Percentiles rank a stretch among this genome's conserved stretches.
These are phyloP conservation scores for Herminia tarsipennalis DNA, from an alignment of 2,888 invertebrate species.

Conservation along the genomic window DNA sequence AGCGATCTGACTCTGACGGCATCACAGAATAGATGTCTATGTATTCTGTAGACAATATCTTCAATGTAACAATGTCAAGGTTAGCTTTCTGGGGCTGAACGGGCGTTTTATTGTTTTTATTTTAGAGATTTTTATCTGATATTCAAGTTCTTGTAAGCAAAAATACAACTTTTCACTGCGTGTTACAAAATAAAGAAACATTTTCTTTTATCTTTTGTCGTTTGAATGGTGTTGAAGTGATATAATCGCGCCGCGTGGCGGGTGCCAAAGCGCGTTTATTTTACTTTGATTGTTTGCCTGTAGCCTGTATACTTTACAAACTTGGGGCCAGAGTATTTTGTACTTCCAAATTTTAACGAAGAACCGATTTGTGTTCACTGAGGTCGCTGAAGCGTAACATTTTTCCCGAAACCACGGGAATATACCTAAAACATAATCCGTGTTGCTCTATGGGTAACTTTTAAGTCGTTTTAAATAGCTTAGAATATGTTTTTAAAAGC, in stretches of 20 bases:
- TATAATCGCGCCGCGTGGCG: constrained; percentile 23
- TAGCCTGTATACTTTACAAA: constrained; percentile 3
- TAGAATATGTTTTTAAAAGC: too few species aligned
- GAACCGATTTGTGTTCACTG: background rate
- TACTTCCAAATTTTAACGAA: background rate
- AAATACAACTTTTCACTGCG: constrained; percentile 3
- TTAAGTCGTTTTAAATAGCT: too few species aligned
- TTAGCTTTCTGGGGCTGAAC: too few species aligned
- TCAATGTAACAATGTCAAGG: too few species aligned
- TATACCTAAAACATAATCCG: too few species aligned
- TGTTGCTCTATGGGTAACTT: too few species aligned
- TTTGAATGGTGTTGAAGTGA: constrained; percentile 34
- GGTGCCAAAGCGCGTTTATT: constrained; percentile 12
- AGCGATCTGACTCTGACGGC: too few species aligned
- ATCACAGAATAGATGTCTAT: too few species aligned
- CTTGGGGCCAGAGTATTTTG: background rate
- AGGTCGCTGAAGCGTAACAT: background rate
- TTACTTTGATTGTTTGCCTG: constrained; percentile 16
- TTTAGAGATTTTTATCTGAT: background rate
- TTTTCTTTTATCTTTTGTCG: constrained; percentile 17
- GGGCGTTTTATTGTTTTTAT: background rate
- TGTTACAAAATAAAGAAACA: constrained; percentile 10
- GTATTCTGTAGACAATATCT: too few species aligned
- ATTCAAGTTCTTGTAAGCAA: constrained; percentile 8
- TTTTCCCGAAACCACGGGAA: too few species aligned